Evolutionary conservation across 2,797 vertebrate species (phyloP).

Genomic region (Botia kubotai): DNA sequence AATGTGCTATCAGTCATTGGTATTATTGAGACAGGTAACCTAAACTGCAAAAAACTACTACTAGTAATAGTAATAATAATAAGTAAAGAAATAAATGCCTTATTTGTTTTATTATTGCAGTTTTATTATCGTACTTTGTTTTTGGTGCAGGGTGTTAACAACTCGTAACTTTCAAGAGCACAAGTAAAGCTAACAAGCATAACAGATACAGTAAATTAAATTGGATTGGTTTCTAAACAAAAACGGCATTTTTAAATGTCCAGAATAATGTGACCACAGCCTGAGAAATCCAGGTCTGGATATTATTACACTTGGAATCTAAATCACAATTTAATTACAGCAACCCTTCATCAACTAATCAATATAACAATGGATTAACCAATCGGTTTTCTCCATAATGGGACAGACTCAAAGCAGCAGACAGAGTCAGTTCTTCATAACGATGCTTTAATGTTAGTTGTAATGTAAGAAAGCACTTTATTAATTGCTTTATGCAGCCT

Average conservation of each 20-base stretch:
- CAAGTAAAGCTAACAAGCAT: no score
- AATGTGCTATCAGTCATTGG: neutral
- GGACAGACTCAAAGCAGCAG: slow-evolving; percentile 18
- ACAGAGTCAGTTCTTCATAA: slow-evolving; percentile 17
- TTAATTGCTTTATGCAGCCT: slow-evolving; percentile 61
- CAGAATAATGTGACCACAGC: no score
- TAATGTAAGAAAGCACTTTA: slow-evolving; percentile 56
- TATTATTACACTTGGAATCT: neutral
- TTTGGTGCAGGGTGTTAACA: no score
- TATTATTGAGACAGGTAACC: neutral
- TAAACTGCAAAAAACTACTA: neutral
- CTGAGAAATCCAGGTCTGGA: neutral
- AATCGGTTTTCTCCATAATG: slow-evolving; percentile 33
- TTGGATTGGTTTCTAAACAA: no score
- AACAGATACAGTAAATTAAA: no score
- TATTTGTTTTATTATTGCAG: no score
- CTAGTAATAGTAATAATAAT: no score
- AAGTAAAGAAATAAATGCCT: no score
- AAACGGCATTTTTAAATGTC: no score
- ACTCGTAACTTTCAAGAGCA: no score
- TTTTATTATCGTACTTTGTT: no score
- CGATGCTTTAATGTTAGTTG: slow-evolving; percentile 43
- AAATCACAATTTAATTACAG: slow-evolving; percentile 25
- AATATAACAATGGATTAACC: slow-evolving; percentile 30
- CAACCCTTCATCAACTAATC: slow-evolving; percentile 19